Percentiles rank a stretch among this genome's conserved stretches.
These are phyloP conservation scores for Oscheius sp. DNA, from an alignment of 2,888 invertebrate species.

Conservation along the genomic window DNA sequence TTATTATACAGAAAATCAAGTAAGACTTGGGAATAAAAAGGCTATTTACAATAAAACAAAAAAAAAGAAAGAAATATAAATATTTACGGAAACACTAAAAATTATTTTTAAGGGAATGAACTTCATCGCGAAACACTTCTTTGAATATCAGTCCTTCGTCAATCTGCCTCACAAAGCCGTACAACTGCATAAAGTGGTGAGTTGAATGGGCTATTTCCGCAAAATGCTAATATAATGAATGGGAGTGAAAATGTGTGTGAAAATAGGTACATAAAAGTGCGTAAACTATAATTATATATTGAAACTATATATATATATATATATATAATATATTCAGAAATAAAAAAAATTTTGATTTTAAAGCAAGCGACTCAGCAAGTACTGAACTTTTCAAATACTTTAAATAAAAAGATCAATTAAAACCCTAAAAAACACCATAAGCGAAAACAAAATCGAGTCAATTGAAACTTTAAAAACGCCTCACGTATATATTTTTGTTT, in stretches of 20 bases:
- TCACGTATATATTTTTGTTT: too few relatives aligned
- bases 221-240: not conserved
- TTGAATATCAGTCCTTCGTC: constrained; percentile 69
- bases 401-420: too few relatives aligned
- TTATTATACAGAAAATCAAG: constrained; percentile 4
- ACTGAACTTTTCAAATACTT: not conserved
- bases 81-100: not conserved
- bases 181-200: constrained; percentile 67
- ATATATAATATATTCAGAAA: too few relatives aligned
- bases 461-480: too few relatives aligned
- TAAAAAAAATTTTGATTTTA: not conserved
- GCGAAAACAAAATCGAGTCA: too few relatives aligned
- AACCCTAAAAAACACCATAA: too few relatives aligned
- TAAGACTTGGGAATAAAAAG: not conserved
- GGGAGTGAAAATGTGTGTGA: too few relatives aligned
- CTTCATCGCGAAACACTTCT: constrained; percentile 70
- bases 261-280: too few relatives aligned
- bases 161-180: constrained; percentile 70
- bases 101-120: constrained; percentile 64
- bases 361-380: not conserved
- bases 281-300: not conserved
- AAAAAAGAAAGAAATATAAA: not conserved
- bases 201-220: too few relatives aligned
- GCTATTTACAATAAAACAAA: not conserved
- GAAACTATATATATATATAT: not conserved